Conservation (phyloP, 2,888 invertebrate genomes). For the Dicyrtoma fusca region DNA sequence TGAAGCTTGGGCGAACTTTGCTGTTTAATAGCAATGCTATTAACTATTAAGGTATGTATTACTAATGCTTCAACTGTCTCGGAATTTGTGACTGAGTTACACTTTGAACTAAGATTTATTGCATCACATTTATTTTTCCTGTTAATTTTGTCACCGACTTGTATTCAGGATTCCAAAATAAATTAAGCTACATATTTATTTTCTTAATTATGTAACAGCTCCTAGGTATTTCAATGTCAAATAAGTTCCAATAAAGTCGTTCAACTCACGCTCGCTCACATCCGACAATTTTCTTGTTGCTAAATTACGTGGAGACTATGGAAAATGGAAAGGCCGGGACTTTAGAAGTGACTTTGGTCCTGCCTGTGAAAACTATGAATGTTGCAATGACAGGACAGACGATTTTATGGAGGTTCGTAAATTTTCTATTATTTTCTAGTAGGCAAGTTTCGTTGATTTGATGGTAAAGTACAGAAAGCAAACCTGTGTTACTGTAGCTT, state of each 20-base stretch:
- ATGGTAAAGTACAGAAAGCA: too few species aligned
- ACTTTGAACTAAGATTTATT: too few species aligned
- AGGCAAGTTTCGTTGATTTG: too few species aligned
- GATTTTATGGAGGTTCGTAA: conserved; percentile 30
- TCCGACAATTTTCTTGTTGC: conserved; percentile 35
- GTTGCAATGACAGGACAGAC: conserved; percentile 36
- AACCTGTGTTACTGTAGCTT: too few species aligned
- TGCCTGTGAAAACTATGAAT: conserved; percentile 45
- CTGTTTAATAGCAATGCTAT: conserved; percentile 46
- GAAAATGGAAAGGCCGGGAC: conserved; percentile 44
- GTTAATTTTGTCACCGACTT: neutral
- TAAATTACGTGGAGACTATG: conserved; percentile 8
- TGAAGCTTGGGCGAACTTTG: conserved; percentile 51
- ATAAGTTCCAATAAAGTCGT: conserved; percentile 7
- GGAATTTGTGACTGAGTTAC: too few species aligned
- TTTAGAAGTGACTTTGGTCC: conserved; percentile 43
- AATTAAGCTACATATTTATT: neutral
- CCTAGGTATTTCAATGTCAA: neutral
- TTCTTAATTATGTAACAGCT: neutral
- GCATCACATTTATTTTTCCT: too few species aligned
- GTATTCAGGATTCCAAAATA: neutral
- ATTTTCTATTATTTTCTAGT: too few species aligned
- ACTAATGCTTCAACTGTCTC: too few species aligned
- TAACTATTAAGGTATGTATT: too few species aligned
- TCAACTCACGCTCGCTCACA: conserved; percentile 19